Evolutionary conservation across 2,113 vertebrate species (phyloP).

Genomic region (Rhinoptilus africanus): DNA sequence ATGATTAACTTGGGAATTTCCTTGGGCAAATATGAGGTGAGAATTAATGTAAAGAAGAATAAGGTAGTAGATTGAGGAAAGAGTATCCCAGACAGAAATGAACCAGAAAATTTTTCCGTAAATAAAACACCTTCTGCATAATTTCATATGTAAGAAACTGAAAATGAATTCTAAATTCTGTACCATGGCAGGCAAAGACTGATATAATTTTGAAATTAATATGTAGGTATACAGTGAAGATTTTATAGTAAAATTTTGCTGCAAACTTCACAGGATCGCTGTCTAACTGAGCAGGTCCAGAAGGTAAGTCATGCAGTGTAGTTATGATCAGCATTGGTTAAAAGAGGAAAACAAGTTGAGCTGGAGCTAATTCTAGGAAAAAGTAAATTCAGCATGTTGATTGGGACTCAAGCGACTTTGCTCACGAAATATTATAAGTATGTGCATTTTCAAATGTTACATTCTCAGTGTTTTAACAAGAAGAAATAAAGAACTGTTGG

Average conservation of each 20-base stretch:
- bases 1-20: conserved; percentile 1
- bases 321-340: not conserved
- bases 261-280: not conserved
- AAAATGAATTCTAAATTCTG: not conserved
- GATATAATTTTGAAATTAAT: not conserved
- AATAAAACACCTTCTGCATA: not conserved
- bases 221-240: not conserved
- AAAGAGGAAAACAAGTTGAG: not conserved
- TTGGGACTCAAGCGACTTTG: not conserved
- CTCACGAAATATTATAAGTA: not conserved
- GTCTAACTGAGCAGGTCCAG: not conserved
- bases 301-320: not conserved
- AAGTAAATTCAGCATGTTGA: not conserved
- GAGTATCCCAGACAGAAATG: not conserved
- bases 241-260: not conserved
- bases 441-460: not conserved
- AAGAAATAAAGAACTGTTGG: not conserved
- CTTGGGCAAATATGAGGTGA: not conserved
- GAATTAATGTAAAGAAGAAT: conserved; percentile 10
- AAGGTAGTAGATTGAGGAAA: not conserved
- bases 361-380: not conserved
- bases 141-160: conserved; percentile 1
- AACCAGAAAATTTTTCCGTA: not conserved
- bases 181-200: not conserved
- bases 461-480: not conserved